phyloP scores from a whole-genome alignment of 2,797 vertebrate genomes.

The Enteromius thamalakanensis region DNA sequence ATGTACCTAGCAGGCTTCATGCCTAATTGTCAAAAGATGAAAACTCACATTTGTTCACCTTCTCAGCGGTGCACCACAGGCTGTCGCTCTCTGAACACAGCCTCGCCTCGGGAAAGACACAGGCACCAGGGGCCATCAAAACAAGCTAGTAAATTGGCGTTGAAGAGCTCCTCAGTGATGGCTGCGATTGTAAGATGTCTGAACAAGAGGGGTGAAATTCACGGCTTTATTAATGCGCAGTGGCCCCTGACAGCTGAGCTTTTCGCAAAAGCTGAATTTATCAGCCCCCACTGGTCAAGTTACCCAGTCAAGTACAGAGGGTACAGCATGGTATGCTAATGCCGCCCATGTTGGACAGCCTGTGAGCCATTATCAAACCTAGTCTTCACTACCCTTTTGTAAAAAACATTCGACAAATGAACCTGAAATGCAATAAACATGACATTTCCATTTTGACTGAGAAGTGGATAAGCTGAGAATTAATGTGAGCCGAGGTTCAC shows the following conservation, averaged over 20 bases:
- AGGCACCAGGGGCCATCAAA: constrained; percentile 70
- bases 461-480: constrained; percentile 68
- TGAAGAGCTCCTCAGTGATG: constrained; percentile 84
- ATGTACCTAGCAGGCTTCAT: constrained; percentile 51
- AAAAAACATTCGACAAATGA: constrained; percentile 65
- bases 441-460: constrained; percentile 76
- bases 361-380: constrained; percentile 45
- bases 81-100: constrained; percentile 6
- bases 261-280: constrained; percentile 78
- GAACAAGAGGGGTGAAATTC: constrained; percentile 78
- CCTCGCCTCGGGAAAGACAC: constrained; percentile 64
- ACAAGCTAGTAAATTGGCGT: constrained; percentile 84
- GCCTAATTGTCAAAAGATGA: constrained; percentile 55
- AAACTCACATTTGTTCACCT: constrained; percentile 32
- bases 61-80: constrained; percentile 28
- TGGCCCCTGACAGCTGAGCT: constrained; percentile 81
- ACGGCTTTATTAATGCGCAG: constrained; percentile 80
- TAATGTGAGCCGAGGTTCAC: constrained; percentile 72
- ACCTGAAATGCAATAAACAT: constrained; percentile 67
- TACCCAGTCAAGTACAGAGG: constrained; percentile 47
- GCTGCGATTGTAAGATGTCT: constrained; percentile 77
- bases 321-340: constrained; percentile 64
- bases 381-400: not conserved
- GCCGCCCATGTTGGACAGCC: constrained; percentile 32
- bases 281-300: constrained; percentile 71